Evolutionary conservation across 2,888 invertebrate genomes (phyloP), one percentile per base, ranked within the genome.

Genomic region (Shargacucullia verbasci): DNA sequence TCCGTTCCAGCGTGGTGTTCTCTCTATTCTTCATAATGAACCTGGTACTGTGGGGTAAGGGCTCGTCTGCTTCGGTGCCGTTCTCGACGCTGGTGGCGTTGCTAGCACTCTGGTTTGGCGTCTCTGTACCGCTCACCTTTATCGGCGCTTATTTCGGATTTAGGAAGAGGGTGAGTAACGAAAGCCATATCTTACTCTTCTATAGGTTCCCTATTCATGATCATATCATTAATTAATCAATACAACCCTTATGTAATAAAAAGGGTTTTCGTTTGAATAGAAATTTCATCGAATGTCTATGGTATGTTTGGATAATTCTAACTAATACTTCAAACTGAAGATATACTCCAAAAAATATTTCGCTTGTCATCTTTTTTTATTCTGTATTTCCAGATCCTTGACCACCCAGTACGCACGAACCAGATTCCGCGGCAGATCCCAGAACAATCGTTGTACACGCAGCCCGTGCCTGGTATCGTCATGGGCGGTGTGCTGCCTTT

Each of bases 401-500:
- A 99, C 87, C 99, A 99, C 92, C 99, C 99, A 9, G 99, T 99
- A 20, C 96, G 99, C 82, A 99, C 99, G 13, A 99, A 99, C 93
- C 99, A 99, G 94, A 99, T 99, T 80, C 99, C 99, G 2, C 96
- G 99, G 0, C 98, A 99, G 92, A 99, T 99, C 80, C 99, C 99
- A 0, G 99, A 99, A 81, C 99, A 99, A 92, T 98, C 98, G n/a
- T 95, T 99, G 81, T 99, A 99, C 95, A 99, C 99, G 0, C 98
- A 97, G 87, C 97, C 99, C 0, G 92, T 99, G 56, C 99, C 99
- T 13, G 99, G 99, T 46, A 97, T 99, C 73, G 95, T 99, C 45
- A 99, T 99, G 99, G 99, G 99, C 7, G 99, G 99, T 37, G 99
- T 99, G 45, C 92, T 99, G 79, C 99, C 99, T 0, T 99, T 99